phyloP scores from a whole-genome alignment of 2,113 vertebrate genomes.

The Theristicus caerulescens region DNA sequence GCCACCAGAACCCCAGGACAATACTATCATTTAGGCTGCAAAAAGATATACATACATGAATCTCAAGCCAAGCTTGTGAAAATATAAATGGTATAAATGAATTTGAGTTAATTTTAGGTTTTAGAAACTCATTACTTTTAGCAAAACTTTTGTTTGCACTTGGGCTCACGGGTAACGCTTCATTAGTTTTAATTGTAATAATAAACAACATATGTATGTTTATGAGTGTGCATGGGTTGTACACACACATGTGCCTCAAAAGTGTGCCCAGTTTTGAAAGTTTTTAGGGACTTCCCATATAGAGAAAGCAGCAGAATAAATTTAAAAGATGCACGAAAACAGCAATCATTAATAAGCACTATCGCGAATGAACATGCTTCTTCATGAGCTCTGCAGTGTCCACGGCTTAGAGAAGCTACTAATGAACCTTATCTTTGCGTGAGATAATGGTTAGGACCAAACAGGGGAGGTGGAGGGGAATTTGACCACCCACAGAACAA shows the following conservation, averaged over 20 bases:
- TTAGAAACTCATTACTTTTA: neutral
- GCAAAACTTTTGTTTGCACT: neutral
- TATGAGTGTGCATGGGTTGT: neutral
- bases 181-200: neutral
- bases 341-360: neutral
- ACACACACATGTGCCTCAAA: accelerated
- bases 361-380: neutral
- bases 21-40: neutral
- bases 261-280: accelerated
- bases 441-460: conserved; percentile 65
- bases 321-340: neutral
- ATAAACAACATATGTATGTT: neutral
- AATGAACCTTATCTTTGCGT: conserved; percentile 65
- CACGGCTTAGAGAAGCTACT: conserved; percentile 42
- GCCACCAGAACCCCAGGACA: neutral
- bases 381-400: conserved; percentile 29
- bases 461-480: conserved; percentile 32
- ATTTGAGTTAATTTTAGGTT: neutral
- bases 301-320: neutral
- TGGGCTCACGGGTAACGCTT: neutral
- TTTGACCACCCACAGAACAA: conserved; percentile 71
- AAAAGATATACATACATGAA: neutral
- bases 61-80: neutral
- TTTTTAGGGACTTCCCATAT: neutral
- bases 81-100: neutral